These are phyloP conservation scores for Quiscalus mexicanus DNA, from an alignment of 2,113 vertebrate species.

Conservation along the genomic window DNA sequence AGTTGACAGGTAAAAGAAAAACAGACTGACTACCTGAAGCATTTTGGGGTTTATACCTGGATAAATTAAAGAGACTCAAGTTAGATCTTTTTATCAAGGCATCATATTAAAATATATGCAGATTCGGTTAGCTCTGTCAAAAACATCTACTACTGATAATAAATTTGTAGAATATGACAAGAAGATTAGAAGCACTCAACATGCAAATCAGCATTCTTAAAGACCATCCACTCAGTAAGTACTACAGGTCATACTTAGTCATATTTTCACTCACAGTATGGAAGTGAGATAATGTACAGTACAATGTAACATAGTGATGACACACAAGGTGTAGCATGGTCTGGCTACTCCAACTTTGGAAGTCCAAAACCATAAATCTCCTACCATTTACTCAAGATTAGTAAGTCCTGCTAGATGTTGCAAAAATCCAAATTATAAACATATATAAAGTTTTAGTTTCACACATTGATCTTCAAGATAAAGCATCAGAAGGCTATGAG, in stretches of 20 bases:
- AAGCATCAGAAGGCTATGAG: neutral
- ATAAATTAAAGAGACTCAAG: neutral
- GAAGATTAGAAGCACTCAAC: slow-evolving; percentile 49
- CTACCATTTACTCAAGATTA: neutral
- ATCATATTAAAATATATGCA: slow-evolving; percentile 34
- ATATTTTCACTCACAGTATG: neutral
- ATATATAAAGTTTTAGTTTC: neutral
- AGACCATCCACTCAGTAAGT: neutral
- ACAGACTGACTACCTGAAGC: slow-evolving; percentile 28
- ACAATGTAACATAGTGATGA: neutral
- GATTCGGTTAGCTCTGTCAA: slow-evolving; percentile 40
- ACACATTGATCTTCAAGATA: neutral
- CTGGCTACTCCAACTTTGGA: neutral
- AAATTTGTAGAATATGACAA: slow-evolving; percentile 49
- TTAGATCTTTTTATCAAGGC: neutral
- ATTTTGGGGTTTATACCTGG: slow-evolving; percentile 19
- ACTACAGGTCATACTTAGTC: neutral
- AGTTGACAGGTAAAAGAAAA: slow-evolving; percentile 45
- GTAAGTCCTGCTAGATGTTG: neutral
- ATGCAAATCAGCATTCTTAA: slow-evolving; percentile 21
- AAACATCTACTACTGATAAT: slow-evolving; percentile 10
- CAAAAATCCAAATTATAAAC: neutral
- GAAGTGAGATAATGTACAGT: neutral
- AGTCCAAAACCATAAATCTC: neutral
- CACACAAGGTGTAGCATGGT: neutral